Evolutionary conservation across 2,113 vertebrate species (phyloP), one percentile per base, ranked within the genome.

Genomic region (Lagopus muta): DNA sequence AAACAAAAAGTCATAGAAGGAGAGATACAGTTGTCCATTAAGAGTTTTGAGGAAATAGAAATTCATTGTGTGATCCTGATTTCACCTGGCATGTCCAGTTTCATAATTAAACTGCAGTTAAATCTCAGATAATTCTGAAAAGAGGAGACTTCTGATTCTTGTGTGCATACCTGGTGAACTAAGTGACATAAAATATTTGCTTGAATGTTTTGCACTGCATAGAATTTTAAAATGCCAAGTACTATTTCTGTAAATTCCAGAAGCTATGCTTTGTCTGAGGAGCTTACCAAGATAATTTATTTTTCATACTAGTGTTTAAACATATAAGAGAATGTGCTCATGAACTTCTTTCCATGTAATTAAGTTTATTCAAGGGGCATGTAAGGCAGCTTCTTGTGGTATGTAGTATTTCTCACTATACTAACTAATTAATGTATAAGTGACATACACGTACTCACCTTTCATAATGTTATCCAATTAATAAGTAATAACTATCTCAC

Each of bases 341-440:
- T 82, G 72, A 96, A 94, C 47, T 84, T 64, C 71, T 84, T 52
- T 94, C 62, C 62, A 50, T 64, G 52, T 52, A 86, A 93, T 82
- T 75, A 66, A 67, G 85, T 94, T 57, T 87, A 86, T 96, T 95
- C 89, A 58, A 62, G 85, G 85, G 91, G 88, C 43, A 52, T 58
- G 78, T 54, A 90, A 92, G 71, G 71, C 62, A 80, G 90, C 71
- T 90, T 89, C 70, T 61, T 69, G 86, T 94, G 71, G 76, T 86
- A 71, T 92, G 96, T 92, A 90, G 76, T 90, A 73, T 91, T 89
- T 90, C 66, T 92, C 88, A n/a, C 65, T 92, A 83, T 77, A 79
- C 93, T 76, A 80, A 95, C 90, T 96, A 91, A 96, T 98, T 97
- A 96, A 96, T 11, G 71, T 55, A n/a, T 91, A 90, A 92, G 89